Conservation (phyloP, 23 tunicate species). For the Aplidium turbinatum region DNA sequence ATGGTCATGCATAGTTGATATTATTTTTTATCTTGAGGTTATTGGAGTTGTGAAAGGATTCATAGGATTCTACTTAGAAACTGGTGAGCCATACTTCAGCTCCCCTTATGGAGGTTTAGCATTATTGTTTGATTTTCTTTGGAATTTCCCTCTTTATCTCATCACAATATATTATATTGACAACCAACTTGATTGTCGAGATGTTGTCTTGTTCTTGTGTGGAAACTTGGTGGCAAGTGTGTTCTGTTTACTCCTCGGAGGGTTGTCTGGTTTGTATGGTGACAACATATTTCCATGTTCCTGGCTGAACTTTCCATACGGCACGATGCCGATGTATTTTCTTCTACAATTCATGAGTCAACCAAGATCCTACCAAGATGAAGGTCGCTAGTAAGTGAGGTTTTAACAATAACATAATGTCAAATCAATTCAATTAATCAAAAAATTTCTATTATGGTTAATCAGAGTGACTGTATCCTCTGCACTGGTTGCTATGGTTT, state of each 20-base stretch:
- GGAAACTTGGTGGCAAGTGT: constrained; percentile 29
- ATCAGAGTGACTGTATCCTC: too few species aligned
- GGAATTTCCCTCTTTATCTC: constrained; percentile 32
- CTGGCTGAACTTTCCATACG: constrained; percentile 42
- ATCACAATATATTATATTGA: constrained; percentile 50
- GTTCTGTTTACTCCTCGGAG: constrained; percentile 33
- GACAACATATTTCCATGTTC: constrained; percentile 17
- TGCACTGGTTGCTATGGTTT: too few species aligned
- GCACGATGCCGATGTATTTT: constrained; percentile 22
- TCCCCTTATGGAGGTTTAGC: constrained; percentile 42
- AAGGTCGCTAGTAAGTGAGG: neutral
- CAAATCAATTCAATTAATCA: too few species aligned
- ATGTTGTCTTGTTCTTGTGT: constrained; percentile 47
- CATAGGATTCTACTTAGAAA: constrained; percentile 61
- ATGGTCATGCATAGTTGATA: constrained; percentile 60
- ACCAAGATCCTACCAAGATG: neutral
- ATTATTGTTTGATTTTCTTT: constrained; percentile 43
- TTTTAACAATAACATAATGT: too few species aligned
- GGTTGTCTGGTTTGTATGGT: constrained; percentile 46
- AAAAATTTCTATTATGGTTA: too few species aligned
- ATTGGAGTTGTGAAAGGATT: constrained; percentile 38
- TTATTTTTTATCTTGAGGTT: constrained; percentile 38
- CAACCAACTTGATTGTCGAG: constrained; percentile 54
- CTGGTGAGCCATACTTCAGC: constrained; percentile 51
- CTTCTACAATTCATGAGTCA: neutral